Base-by-base conservation (phyloP, 2,113 vertebrate species). In the Psilopsiagon aymara region DNA sequence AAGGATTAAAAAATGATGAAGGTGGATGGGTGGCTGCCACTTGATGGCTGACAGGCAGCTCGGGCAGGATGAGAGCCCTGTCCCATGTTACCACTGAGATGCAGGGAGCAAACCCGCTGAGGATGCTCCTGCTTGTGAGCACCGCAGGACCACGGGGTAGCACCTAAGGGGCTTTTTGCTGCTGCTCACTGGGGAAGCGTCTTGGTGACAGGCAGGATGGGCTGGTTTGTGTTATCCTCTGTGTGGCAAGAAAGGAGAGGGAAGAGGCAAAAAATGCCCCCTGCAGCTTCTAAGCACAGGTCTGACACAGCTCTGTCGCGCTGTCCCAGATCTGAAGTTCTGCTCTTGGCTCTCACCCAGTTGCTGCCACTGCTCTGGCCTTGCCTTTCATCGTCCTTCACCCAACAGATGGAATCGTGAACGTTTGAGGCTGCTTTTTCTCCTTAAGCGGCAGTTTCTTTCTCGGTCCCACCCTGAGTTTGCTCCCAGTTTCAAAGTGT, bases 1-100 rank as follows among this genome's bases (percentile, higher is more conserved):
- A 41, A 88, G 70, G 66, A 51, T 1, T 64, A 82, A 7, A 44
- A 62, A 43, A 44, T 29, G 24, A 41, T 62, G 95, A 88, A 86
- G 83, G 92, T 94, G 51, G 85, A 80, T 91, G 94, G 90, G 86
- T 53, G 91, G 91, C 59, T 82, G 94, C 69, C 33, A 31, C 52
- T 88, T 25, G 86, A 70, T 3, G 12, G 47, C 74, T 66, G 78
- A 64, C 57, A 88, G 55, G 78, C 74, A 59, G 76, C 78, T 83
- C 6, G 8, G 55, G 60, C 60, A 53, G 80, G 25, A 53, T 47
- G 76, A 12, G 7, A 80, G 67, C 78, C 84, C 64, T 0, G 12
- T 55, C 86, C 91, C 7, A 7, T 5, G 66, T n/a, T 69, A n/a
- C 55, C 55, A 23, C 33, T 4, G 13, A n/a, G 20, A 59, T 23